phyloP scores from a whole-genome alignment of 2,797 vertebrate species.

The Cephalopachus bancanus region DNA sequence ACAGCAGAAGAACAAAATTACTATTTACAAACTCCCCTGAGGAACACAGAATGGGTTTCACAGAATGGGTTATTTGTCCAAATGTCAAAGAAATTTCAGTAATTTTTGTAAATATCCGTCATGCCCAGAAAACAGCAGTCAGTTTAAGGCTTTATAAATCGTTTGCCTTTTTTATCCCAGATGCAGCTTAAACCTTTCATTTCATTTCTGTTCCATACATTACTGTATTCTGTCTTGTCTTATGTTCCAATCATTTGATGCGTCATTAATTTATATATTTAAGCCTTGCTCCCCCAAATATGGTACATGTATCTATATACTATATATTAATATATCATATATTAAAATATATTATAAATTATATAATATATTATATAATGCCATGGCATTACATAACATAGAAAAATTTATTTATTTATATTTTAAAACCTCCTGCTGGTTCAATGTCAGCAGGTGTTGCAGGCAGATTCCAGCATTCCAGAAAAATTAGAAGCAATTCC shows the following conservation, averaged over 20 bases:
- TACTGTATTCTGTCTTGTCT: background rate
- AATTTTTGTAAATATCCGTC: conserved; percentile 43
- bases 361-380: background rate
- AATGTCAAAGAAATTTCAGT: conserved; percentile 57
- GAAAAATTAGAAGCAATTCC: conserved; percentile 58
- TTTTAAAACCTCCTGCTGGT: background rate
- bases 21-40: conserved; percentile 64
- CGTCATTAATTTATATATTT: conserved; percentile 15
- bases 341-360: background rate
- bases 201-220: background rate
- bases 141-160: background rate
- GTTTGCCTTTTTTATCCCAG: background rate
- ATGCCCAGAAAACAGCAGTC: conserved; percentile 7
- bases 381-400: too few species aligned
- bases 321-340: background rate
- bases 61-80: conserved; percentile 49
- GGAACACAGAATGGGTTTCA: conserved; percentile 34
- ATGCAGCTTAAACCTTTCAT: background rate
- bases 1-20: conserved; percentile 48
- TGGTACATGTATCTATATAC: background rate
- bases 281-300: background rate
- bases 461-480: background rate
- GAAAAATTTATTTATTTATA: too few species aligned
- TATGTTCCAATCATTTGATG: background rate
- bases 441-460: background rate